Base-by-base conservation (phyloP, 2,797 vertebrate species). In the Microctenopoma stevenorrisi region DNA sequence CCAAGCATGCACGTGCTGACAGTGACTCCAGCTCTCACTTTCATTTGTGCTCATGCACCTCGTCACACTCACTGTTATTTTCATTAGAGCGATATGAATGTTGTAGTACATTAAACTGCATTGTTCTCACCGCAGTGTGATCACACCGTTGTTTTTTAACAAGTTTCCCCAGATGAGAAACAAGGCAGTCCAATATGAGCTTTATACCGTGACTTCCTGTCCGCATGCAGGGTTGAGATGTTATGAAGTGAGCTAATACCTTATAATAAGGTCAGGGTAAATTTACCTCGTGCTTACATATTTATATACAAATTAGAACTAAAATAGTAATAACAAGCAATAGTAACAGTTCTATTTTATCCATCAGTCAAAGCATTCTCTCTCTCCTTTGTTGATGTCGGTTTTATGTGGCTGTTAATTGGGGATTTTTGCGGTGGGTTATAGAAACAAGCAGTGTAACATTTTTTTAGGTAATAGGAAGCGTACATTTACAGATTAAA, bases 41-140 rank as follows among this genome's bases (percentile, higher is more conserved):
- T 83, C 84, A 74, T 65, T 83, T 70, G 64, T 74, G 60, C 46
- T 68, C 74, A 38, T 64, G 79, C 87, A 86, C 70, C 75, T 81
- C 82, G 72, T 75, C 64, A 70, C 72, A 46, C 55, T 68, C 60
- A 35, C 28, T 81, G 75, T 76, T 83, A 68, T 71, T 68, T 51
- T 76, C 64, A 64, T 54, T 37, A 59, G 42, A 58, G 49, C 26
- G 60, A 42, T 43, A 35, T 38, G 52, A 61, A 46, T 9, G 10
- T 59, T 35, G 35, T 59, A 38, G 57, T 35, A 9, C 56, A 44
- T 76, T 59, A 64, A 33, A 68, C 51, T 25, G 28, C 3, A 33
- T 8, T 18, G 22, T 57, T 73, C 13, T 40, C 22, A 61, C 72
- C 64, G 28, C 43, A 65, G 28, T 28, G 28, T 22, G 58, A 72